These are phyloP conservation scores for Carabus problematicus DNA, from an alignment of 2,888 invertebrate genomes.

Conservation along the genomic window DNA sequence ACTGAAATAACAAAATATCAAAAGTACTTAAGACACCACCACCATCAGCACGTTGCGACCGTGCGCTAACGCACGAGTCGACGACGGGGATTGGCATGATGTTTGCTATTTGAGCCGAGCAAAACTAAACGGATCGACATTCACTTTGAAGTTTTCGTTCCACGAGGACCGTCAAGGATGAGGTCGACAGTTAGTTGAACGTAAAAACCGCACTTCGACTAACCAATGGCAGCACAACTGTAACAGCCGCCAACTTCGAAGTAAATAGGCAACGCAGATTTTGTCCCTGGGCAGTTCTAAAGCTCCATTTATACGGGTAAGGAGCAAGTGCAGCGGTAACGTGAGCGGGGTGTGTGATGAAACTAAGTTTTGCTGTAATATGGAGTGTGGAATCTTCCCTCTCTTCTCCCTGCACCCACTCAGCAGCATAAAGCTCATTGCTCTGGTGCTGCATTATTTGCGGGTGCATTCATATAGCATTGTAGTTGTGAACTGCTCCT, in stretches of 20 bases:
- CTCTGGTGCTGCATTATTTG: slow-evolving; percentile 12
- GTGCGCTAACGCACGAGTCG: slow-evolving; percentile 1
- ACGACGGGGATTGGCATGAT: not conserved
- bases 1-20: slow-evolving; percentile 17
- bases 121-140: slow-evolving; percentile 27
- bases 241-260: not conserved
- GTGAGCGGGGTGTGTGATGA: not conserved
- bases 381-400: slow-evolving; percentile 15
- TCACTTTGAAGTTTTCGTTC: slow-evolving; percentile 22
- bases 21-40: slow-evolving; percentile 27
- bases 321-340: not conserved
- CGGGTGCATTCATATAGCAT: slow-evolving; percentile 9
- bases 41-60: not conserved
- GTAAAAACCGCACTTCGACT: slow-evolving; percentile 14
- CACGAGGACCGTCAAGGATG: not conserved
- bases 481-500: slow-evolving; percentile 19
- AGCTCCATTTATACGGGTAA: not conserved
- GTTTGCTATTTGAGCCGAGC: not conserved
- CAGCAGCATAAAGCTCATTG: no score
- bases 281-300: not conserved
- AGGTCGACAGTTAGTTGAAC: not conserved
- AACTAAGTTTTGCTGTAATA: slow-evolving; percentile 23
- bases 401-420: no score
- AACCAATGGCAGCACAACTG: not conserved
- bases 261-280: not conserved